These are phyloP conservation scores for Drosophila picticornis DNA, from an alignment of 2,888 invertebrate species.

Conservation along the genomic window DNA sequence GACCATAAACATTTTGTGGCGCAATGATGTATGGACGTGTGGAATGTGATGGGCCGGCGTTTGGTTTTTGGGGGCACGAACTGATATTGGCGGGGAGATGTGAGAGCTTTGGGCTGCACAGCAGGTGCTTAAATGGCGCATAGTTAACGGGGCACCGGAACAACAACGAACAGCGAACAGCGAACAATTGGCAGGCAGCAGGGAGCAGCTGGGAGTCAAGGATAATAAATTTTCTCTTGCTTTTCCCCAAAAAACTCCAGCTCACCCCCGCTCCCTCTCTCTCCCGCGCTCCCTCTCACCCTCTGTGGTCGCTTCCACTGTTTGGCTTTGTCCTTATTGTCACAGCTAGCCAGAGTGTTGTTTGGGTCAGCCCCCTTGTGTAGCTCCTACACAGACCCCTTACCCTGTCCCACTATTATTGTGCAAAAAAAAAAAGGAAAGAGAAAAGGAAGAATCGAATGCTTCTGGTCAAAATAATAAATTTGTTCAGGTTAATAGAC, in stretches of 20 bases:
- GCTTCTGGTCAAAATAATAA: slow-evolving; percentile 80
- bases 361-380: slow-evolving; percentile 12
- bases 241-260: slow-evolving; percentile 44
- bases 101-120: slow-evolving; percentile 63
- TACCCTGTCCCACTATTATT: not conserved
- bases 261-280: too few species aligned
- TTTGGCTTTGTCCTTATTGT: slow-evolving; percentile 40
- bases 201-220: slow-evolving; percentile 59
- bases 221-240: slow-evolving; percentile 74
- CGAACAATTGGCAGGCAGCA: slow-evolving; percentile 52
- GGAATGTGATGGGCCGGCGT: slow-evolving; percentile 20
- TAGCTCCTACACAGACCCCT: not conserved
- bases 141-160: slow-evolving; percentile 72
- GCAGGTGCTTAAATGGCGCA: slow-evolving; percentile 78
- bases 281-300: not conserved
- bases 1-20: slow-evolving; percentile 76
- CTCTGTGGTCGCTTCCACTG: not conserved
- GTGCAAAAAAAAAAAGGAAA: not conserved
- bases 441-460: slow-evolving; percentile 22
- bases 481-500: slow-evolving; percentile 84
- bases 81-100: slow-evolving; percentile 33
- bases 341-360: slow-evolving; percentile 41
- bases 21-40: slow-evolving; percentile 74
- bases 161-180: slow-evolving; percentile 52
- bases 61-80: not conserved